These are phyloP conservation scores for Leptopilina drosophilae DNA, from an alignment of 2,888 invertebrate genomes.

Conservation along the genomic window DNA sequence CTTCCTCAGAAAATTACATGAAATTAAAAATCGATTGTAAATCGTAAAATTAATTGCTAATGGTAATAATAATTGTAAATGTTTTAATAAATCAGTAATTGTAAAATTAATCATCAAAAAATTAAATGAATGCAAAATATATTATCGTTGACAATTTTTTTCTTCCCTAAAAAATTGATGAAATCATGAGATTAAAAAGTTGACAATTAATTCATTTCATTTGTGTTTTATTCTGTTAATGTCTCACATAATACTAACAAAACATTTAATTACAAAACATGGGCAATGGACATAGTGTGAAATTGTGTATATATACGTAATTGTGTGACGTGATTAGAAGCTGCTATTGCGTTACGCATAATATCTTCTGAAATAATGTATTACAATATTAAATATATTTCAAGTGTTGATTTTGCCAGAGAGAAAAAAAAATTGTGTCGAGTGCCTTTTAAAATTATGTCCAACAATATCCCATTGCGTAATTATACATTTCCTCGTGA, in stretches of 20 bases:
- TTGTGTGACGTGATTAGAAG: slow-evolving; percentile 68
- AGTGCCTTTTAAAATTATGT: slow-evolving; percentile 52
- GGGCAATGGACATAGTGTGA: slow-evolving; percentile 61
- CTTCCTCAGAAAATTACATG: too few relatives aligned
- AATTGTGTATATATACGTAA: slow-evolving; percentile 50
- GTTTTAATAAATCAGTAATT: too few relatives aligned
- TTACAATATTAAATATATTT: slow-evolving; percentile 65
- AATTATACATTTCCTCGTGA: slow-evolving; percentile 44
- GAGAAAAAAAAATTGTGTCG: slow-evolving; percentile 59
- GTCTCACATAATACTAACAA: slow-evolving; percentile 73
- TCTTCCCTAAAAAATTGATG: too few relatives aligned
- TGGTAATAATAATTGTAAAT: too few relatives aligned
- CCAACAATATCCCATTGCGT: slow-evolving; percentile 48
- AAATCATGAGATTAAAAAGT: background rate
- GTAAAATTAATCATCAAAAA: too few relatives aligned
- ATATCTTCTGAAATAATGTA: slow-evolving; percentile 70
- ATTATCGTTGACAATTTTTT: too few relatives aligned
- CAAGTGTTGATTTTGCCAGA: slow-evolving; percentile 67
- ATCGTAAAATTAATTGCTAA: too few relatives aligned
- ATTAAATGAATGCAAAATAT: too few relatives aligned
- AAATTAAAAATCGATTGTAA: too few relatives aligned
- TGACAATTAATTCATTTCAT: slow-evolving; percentile 45
- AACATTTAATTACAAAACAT: slow-evolving; percentile 74
- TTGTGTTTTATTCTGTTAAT: slow-evolving; percentile 71
- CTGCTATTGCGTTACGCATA: slow-evolving; percentile 70